These are phyloP conservation scores for Eurystomus glaucurus DNA, from an alignment of 2,797 vertebrate genomes.

Conservation along the genomic window DNA sequence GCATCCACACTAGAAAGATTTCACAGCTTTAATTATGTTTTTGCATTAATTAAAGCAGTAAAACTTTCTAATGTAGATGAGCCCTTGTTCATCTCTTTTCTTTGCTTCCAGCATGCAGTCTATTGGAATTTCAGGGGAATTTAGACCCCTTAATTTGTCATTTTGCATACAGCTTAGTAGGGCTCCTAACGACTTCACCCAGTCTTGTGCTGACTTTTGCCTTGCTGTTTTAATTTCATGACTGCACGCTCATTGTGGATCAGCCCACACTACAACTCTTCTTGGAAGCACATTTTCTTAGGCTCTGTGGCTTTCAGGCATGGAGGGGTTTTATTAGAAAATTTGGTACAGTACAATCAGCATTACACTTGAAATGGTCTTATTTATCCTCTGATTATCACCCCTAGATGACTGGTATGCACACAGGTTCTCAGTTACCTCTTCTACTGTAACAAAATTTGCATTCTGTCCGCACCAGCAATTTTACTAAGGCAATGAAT, in stretches of 20 bases:
- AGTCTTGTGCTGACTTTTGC: neutral
- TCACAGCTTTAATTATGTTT: conserved; percentile 42
- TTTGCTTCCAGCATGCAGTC: no score
- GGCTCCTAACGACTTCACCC: neutral
- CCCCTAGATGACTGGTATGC: neutral
- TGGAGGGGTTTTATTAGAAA: conserved; percentile 22
- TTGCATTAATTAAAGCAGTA: conserved; percentile 66
- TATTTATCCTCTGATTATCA: conserved; percentile 7
- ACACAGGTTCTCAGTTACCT: neutral
- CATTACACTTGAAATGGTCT: neutral
- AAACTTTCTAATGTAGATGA: neutral
- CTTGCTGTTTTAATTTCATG: neutral
- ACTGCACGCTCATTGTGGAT: neutral
- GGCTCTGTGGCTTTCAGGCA: conserved; percentile 19
- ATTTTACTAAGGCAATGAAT: neutral
- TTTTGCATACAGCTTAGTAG: neutral
- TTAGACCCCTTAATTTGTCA: neutral
- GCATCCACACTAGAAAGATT: conserved; percentile 37
- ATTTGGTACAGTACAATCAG: neutral
- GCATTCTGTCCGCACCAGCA: conserved; percentile 33
- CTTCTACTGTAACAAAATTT: neutral
- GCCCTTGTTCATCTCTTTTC: no score
- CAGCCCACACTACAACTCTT: neutral
- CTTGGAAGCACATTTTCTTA: neutral
- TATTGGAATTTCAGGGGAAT: neutral